A percentile compares a stretch with the other conserved stretches of the same genome.
phyloP scores from a whole-genome alignment of 2,888 invertebrate genomes.

The Gymnocheta viridis region DNA sequence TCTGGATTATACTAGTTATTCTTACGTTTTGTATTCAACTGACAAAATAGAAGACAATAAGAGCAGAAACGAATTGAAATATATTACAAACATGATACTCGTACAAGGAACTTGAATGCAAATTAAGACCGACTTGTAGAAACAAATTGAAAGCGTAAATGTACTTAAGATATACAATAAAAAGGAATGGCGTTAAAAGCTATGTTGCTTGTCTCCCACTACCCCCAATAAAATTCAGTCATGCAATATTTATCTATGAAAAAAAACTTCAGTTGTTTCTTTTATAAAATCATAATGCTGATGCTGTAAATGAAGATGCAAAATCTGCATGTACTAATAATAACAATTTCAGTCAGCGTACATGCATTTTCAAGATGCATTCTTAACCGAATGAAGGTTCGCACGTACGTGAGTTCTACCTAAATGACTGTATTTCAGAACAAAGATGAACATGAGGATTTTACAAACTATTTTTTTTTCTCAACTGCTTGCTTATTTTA shows the following conservation, averaged over 20 bases:
- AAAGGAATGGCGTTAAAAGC: constrained; percentile 17
- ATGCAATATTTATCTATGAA: neutral
- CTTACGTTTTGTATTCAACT: neutral
- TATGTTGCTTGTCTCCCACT: neutral
- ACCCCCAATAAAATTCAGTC: constrained; percentile 14
- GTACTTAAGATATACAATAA: too few relatives aligned
- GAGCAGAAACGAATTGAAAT: neutral
- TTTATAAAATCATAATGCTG: neutral
- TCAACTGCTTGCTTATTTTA: neutral
- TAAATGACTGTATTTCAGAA: neutral
- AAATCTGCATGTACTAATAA: neutral
- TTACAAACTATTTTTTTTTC: neutral
- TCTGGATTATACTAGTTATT: neutral
- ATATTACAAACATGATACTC: neutral
- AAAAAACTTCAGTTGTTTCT: neutral
- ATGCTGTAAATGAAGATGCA: neutral
- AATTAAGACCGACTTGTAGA: neutral
- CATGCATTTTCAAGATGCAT: neutral
- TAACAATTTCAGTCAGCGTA: neutral
- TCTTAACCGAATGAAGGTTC: neutral
- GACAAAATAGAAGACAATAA: neutral
- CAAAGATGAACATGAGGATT: neutral
- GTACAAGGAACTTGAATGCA: constrained; percentile 4
- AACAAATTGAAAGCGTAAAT: neutral
- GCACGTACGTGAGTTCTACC: neutral